phyloP scores from a whole-genome alignment of 2,797 vertebrate genomes.

The Ceyx erithaca region DNA sequence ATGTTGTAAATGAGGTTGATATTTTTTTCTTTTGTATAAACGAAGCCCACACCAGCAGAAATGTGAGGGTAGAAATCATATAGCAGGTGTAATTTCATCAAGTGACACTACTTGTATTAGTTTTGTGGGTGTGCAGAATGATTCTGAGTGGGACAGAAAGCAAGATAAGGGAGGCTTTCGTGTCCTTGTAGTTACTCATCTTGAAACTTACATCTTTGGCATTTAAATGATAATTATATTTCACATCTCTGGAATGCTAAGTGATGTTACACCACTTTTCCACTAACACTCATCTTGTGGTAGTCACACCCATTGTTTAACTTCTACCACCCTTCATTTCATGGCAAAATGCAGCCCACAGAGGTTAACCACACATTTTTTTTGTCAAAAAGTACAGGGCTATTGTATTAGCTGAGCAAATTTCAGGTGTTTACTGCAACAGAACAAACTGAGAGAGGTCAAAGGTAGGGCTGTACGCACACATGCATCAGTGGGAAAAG shows the following conservation, averaged over 20 bases:
- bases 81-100: conserved; percentile 31
- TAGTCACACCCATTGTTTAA: conserved; percentile 62
- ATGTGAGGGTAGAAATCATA: conserved; percentile 11
- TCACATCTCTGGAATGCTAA: conserved; percentile 59
- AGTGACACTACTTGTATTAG: conserved; percentile 46
- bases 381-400: not conserved
- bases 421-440: not conserved
- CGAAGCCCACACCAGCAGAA: conserved; percentile 6
- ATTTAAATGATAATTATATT: conserved; percentile 60
- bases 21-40: conserved; percentile 3
- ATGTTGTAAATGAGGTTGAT: not conserved
- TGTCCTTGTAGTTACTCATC: conserved; percentile 55
- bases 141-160: conserved; percentile 42
- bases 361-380: conserved; percentile 47
- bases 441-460: not conserved
- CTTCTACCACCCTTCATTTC: conserved; percentile 35
- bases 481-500: not conserved
- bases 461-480: not conserved
- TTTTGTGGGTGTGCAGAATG: conserved; percentile 61
- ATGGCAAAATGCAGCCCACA: conserved; percentile 19
- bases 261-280: conserved; percentile 62
- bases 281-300: conserved; percentile 45
- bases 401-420: conserved; percentile 9
- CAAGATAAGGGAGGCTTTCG: conserved; percentile 49
- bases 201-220: conserved; percentile 43